A percentile compares a stretch with the other conserved stretches of the same genome.
These are phyloP conservation scores for Fissipunctia ypsillon DNA, from an alignment of 2,888 invertebrate genomes.

Conservation along the genomic window DNA sequence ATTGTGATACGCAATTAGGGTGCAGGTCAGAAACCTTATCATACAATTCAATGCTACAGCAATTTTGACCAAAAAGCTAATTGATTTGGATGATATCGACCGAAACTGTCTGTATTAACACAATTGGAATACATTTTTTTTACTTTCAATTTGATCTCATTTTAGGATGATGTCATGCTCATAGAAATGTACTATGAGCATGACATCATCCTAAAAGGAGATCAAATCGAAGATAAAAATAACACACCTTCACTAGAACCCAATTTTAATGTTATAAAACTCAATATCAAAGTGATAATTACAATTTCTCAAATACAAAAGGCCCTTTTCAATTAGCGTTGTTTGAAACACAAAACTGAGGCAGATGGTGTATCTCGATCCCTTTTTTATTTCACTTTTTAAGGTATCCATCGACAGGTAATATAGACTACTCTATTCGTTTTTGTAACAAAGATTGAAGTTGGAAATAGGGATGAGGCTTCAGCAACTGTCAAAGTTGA, in stretches of 20 bases:
- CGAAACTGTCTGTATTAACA: constrained; percentile 6
- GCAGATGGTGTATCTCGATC: constrained; percentile 66
- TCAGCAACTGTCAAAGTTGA: no score
- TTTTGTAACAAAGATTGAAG: constrained; percentile 4
- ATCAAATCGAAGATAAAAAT: constrained; percentile 4
- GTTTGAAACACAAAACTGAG: constrained; percentile 71
- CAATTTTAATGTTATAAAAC: constrained; percentile 31
- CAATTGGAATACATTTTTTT: neutral
- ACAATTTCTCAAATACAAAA: constrained; percentile 53
- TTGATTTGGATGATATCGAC: constrained; percentile 2
- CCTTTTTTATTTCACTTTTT: constrained; percentile 71
- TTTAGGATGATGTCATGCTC: no score
- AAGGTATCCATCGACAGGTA: constrained; percentile 77
- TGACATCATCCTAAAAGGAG: neutral
- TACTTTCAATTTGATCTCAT: no score
- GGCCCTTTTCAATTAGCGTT: constrained; percentile 80
- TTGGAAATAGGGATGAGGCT: neutral
- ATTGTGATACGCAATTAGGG: no score
- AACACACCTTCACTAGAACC: neutral
- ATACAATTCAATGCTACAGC: neutral
- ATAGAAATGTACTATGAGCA: neutral
- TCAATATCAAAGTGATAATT: constrained; percentile 56
- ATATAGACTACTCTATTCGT: constrained; percentile 50
- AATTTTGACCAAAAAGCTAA: constrained; percentile 15
- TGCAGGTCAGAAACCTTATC: constrained; percentile 13